phyloP scores from a whole-genome alignment of 23 tunicate species.

The Styela clava region DNA sequence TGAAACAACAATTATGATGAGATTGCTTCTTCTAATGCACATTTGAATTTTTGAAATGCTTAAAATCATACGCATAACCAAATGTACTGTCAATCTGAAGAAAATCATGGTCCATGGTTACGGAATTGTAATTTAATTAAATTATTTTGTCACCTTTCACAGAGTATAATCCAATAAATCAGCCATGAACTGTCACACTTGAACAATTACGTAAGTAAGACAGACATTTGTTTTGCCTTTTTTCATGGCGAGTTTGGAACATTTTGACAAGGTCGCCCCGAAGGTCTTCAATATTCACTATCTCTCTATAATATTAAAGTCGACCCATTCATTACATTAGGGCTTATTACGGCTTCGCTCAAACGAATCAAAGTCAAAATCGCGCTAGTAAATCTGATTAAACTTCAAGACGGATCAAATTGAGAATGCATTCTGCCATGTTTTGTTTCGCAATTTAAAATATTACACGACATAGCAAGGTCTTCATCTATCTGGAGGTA shows the following conservation, averaged over 20 bases:
- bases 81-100: too few species aligned
- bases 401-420: not conserved
- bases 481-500: too few species aligned
- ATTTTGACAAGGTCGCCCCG: not conserved
- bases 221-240: not conserved
- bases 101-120: not conserved
- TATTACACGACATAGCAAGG: too few species aligned
- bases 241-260: not conserved
- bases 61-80: too few species aligned
- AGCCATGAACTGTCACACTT: not conserved
- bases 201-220: not conserved
- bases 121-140: not conserved
- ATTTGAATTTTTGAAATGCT: too few species aligned
- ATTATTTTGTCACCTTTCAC: not conserved
- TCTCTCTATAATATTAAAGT: not conserved
- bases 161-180: not conserved
- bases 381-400: not conserved
- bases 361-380: not conserved
- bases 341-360: not conserved
- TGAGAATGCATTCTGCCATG: not conserved
- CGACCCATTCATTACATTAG: not conserved
- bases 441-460: not conserved
- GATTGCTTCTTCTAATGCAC: too few species aligned
- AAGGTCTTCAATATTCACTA: not conserved
- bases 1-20: too few species aligned